These are phyloP conservation scores for Drosophila anomalipes DNA, from an alignment of 2,888 invertebrate genomes.

Conservation along the genomic window DNA sequence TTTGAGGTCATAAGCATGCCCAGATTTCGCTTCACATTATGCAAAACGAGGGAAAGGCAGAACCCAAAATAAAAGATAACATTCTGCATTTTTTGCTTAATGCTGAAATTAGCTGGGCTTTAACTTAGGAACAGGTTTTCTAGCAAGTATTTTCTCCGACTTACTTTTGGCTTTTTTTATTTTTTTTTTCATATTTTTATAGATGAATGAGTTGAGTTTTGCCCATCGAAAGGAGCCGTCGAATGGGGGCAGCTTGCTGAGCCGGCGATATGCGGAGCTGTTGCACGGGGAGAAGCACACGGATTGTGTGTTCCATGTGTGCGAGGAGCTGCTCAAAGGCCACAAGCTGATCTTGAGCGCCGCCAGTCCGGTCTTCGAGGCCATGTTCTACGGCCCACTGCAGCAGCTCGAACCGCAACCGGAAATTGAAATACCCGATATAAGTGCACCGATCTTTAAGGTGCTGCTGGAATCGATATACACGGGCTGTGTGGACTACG, in stretches of 20 bases:
- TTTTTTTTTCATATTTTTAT: not conserved
- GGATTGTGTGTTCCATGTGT: constrained; percentile 84
- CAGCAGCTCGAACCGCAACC: constrained; percentile 85
- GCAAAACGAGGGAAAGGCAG: constrained; percentile 54
- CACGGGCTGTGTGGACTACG: constrained; percentile 78
- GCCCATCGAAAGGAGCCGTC: constrained; percentile 61
- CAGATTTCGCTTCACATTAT: constrained; percentile 28
- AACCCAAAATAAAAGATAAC: constrained; percentile 1
- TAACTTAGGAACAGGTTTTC: constrained; percentile 44
- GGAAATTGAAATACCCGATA: constrained; percentile 86
- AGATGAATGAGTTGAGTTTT: constrained; percentile 65
- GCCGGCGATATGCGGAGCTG: constrained; percentile 82
- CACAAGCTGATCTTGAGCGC: constrained; percentile 93
- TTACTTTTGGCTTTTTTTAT: constrained; percentile 21
- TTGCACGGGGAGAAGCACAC: constrained; percentile 81
- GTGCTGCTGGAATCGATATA: constrained; percentile 84
- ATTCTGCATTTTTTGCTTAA: constrained; percentile 46
- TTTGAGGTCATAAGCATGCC: constrained; percentile 8
- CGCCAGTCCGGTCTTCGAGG: constrained; percentile 95
- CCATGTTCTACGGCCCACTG: constrained; percentile 93
- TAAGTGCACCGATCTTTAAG: constrained; percentile 84
- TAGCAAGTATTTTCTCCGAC: constrained; percentile 20
- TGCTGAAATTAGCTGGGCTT: constrained; percentile 13
- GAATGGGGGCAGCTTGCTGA: constrained; percentile 57
- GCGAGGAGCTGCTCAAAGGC: constrained; percentile 87